Evolutionary conservation across 2,888 invertebrate species (phyloP).

Genomic region (Lasioglossum malachurum): DNA sequence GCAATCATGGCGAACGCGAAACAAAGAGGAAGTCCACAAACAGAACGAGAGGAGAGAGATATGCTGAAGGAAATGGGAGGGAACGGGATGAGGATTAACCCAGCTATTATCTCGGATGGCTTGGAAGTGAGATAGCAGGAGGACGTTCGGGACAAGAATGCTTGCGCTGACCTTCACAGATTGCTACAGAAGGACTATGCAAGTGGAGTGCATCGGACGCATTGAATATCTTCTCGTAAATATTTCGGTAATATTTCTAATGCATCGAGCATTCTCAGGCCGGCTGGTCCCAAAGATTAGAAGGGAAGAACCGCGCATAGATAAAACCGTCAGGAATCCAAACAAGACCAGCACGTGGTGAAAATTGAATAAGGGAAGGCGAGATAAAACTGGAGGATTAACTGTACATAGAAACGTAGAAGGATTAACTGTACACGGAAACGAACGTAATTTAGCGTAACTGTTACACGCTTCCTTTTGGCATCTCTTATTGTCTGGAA

Average conservation of each 20-base stretch:
- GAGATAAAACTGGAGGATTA: background rate
- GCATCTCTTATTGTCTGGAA: conserved; percentile 4
- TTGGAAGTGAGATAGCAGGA: background rate
- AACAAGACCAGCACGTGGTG: background rate
- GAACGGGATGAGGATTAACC: background rate
- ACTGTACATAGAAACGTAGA: background rate
- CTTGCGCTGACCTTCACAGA: background rate
- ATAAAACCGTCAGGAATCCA: background rate
- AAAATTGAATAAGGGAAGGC: background rate
- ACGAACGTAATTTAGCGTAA: conserved; percentile 1
- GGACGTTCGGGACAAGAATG: background rate
- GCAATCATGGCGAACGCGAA: background rate
- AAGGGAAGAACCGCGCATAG: background rate
- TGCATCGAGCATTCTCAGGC: background rate
- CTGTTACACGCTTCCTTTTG: conserved; percentile 9
- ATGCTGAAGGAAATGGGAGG: background rate
- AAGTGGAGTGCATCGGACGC: background rate
- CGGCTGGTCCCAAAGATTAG: background rate
- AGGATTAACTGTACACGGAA: background rate
- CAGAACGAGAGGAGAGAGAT: background rate
- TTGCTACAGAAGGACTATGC: background rate
- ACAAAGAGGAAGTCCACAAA: background rate
- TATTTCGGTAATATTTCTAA: background rate
- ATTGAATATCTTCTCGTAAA: background rate
- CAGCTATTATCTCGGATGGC: background rate